A percentile compares a stretch with the other conserved stretches of the same genome.
These are phyloP conservation scores for Intellagama lesueurii DNA, from an alignment of 2,797 vertebrate species.

Conservation along the genomic window DNA sequence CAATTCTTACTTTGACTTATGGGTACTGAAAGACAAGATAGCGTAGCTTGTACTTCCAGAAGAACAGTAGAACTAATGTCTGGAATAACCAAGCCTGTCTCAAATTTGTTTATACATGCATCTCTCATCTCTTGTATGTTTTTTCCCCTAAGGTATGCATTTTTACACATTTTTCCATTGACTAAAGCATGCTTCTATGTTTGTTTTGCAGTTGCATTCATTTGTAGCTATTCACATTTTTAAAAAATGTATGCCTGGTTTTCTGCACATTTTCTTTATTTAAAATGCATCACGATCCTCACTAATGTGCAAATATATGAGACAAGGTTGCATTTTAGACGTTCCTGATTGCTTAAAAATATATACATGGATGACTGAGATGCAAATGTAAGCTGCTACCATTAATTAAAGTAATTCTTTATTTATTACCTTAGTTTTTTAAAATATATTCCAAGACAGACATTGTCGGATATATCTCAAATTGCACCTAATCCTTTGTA, in stretches of 20 bases:
- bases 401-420: no score
- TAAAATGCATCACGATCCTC: background rate
- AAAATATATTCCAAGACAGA: no score
- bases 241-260: background rate
- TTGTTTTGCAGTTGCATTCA: background rate
- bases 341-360: no score
- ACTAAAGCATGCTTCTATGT: background rate
- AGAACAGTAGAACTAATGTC: background rate
- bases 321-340: no score
- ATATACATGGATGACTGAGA: no score
- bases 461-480: no score
- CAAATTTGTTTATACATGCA: background rate
- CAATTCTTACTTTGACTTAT: constrained; percentile 4
- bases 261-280: background rate
- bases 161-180: background rate
- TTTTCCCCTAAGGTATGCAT: background rate
- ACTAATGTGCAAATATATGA: background rate
- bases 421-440: no score
- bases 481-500: background rate
- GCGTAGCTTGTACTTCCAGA: background rate
- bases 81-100: background rate
- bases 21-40: background rate
- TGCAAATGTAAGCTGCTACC: no score
- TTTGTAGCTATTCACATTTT: background rate
- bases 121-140: background rate